A percentile compares a stretch with the other conserved stretches of the same genome.
Conservation (phyloP, 2,797 vertebrate genomes). For the Siniperca scherzeri region DNA sequence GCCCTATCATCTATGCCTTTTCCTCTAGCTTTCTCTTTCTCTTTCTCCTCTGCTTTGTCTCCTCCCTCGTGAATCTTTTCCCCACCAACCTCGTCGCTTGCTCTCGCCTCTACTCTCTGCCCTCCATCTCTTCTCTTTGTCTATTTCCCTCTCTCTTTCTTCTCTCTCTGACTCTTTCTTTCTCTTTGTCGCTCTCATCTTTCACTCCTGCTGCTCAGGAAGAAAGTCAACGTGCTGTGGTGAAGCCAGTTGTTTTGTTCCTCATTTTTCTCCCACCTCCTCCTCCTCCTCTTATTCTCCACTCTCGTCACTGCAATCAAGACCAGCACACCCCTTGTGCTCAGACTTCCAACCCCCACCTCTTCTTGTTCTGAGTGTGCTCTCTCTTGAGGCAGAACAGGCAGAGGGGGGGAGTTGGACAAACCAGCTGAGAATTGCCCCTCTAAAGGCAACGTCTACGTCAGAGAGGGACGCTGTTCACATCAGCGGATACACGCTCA, state of each 20-base stretch:
- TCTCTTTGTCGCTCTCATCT: constrained; percentile 22
- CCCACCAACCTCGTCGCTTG: constrained; percentile 9
- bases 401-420: constrained; percentile 22
- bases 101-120: constrained; percentile 15
- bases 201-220: constrained; percentile 13
- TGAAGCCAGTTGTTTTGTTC: constrained; percentile 38
- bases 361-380: constrained; percentile 59
- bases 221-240: constrained; percentile 12
- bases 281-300: constrained; percentile 35
- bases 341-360: constrained; percentile 56
- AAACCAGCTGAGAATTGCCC: constrained; percentile 66
- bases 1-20: constrained; percentile 11
- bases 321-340: constrained; percentile 53
- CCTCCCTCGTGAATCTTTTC: constrained; percentile 23
- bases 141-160: constrained; percentile 6
- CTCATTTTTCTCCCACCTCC: constrained; percentile 5
- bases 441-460: constrained; percentile 71
- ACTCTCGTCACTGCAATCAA: constrained; percentile 66
- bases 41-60: constrained; percentile 14
- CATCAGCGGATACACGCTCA: constrained; percentile 71
- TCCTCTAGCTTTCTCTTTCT: not conserved
- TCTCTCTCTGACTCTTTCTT: not conserved
- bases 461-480: constrained; percentile 71
- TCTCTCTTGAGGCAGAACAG: constrained; percentile 48
- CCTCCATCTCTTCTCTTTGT: constrained; percentile 20